Evolutionary conservation across 1,140 invertebrate species (phyloP).

Genomic region (Hestina assimilis): DNA sequence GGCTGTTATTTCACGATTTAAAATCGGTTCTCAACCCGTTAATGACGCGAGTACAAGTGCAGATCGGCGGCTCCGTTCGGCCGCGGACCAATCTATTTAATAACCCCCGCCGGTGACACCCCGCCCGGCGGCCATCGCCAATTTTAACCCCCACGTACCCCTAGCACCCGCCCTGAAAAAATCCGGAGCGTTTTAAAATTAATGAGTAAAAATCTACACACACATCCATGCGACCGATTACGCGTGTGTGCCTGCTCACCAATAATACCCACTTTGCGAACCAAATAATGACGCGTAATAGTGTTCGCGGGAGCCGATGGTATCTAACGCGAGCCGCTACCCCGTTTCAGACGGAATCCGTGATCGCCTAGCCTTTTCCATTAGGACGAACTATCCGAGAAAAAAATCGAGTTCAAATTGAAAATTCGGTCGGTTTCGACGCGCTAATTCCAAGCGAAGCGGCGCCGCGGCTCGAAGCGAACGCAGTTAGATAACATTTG

Average conservation of each 20-base stretch:
- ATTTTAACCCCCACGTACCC: slow-evolving; percentile 68
- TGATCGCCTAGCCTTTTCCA: slow-evolving; percentile 60
- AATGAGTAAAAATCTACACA: slow-evolving; percentile 79
- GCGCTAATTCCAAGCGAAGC: slow-evolving; percentile 68
- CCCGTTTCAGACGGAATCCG: slow-evolving; percentile 43
- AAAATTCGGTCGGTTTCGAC: slow-evolving; percentile 67
- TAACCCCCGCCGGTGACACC: slow-evolving; percentile 77
- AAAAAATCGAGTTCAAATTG: slow-evolving; percentile 73
- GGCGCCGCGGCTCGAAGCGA: slow-evolving; percentile 61
- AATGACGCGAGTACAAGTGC: slow-evolving; percentile 78
- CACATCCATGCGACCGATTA: slow-evolving; percentile 54
- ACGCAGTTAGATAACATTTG: slow-evolving; percentile 78
- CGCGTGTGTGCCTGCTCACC: slow-evolving; percentile 55
- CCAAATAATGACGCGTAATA: slow-evolving; percentile 48
- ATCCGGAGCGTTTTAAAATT: slow-evolving; percentile 80
- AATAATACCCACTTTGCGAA: slow-evolving; percentile 65
- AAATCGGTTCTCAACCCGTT: slow-evolving; percentile 79
- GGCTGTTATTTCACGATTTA: slow-evolving; percentile 76
- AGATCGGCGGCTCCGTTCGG: slow-evolving; percentile 75
- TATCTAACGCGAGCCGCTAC: slow-evolving; percentile 26
- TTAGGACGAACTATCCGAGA: slow-evolving; percentile 66
- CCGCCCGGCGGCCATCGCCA: slow-evolving; percentile 75
- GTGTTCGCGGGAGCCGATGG: slow-evolving; percentile 20
- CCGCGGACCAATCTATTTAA: slow-evolving; percentile 79
- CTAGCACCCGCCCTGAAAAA: slow-evolving; percentile 77